Conservation (phyloP, 1,140 invertebrate genomes). For the Cotesia typhae region DNA sequence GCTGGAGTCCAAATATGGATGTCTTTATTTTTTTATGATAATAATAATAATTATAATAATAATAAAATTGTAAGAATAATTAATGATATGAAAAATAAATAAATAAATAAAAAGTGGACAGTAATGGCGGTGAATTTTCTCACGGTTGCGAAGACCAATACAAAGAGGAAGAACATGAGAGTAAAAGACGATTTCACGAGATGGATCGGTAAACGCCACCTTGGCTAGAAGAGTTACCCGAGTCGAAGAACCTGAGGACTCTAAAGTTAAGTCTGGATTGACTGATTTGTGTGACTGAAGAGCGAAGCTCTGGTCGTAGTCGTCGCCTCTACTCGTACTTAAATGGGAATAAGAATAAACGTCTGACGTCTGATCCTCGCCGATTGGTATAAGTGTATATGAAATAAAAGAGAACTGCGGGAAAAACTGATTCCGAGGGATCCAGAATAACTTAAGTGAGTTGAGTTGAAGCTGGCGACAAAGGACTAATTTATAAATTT, state of each 20-base stretch:
- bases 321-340: conserved; percentile 56
- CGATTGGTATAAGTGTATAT: background rate
- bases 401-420: background rate
- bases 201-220: conserved; percentile 29
- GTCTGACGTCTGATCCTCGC: conserved; percentile 7
- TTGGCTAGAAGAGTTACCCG: conserved; percentile 5
- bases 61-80: background rate
- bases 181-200: conserved; percentile 35
- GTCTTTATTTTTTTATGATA: too few species aligned
- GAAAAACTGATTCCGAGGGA: conserved; percentile 25
- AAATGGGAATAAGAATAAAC: conserved; percentile 57
- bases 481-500: too few species aligned
- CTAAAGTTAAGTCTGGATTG: conserved; percentile 26
- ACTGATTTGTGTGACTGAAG: conserved; percentile 56
- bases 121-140: conserved; percentile 21
- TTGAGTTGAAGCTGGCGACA: too few species aligned
- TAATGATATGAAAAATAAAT: background rate
- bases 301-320: conserved; percentile 48
- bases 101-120: background rate
- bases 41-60: background rate
- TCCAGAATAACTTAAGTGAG: background rate
- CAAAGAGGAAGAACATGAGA: background rate
- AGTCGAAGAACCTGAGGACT: too few species aligned
- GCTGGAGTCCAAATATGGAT: too few species aligned
- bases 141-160: conserved; percentile 11